These are phyloP conservation scores for Chironomus striatipennis DNA, from an alignment of 1,140 invertebrate species.

Conservation along the genomic window DNA sequence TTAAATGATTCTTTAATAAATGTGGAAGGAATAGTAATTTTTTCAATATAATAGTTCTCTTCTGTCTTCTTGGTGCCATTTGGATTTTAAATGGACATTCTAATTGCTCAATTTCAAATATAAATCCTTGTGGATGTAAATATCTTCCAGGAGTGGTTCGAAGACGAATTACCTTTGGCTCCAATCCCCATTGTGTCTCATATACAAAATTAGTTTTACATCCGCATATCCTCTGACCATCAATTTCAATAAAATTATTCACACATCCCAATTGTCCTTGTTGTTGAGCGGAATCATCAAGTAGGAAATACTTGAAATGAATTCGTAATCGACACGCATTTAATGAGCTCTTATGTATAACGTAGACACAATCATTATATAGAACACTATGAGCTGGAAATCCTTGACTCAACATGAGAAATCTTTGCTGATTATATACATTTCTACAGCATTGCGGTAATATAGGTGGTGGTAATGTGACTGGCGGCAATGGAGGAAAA, in stretches of 20 bases:
- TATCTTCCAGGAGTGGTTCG: slow-evolving; percentile 31
- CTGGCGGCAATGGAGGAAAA: slow-evolving; percentile 28
- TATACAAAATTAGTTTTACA: slow-evolving; percentile 45
- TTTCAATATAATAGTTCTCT: neutral
- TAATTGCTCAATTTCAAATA: slow-evolving; percentile 47
- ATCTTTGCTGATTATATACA: slow-evolving; percentile 40
- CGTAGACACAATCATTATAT: slow-evolving; percentile 42
- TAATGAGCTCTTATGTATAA: slow-evolving; percentile 41
- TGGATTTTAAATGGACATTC: slow-evolving; percentile 37
- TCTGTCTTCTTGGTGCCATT: neutral
- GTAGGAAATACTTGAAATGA: slow-evolving; percentile 47
- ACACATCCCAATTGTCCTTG: slow-evolving; percentile 34
- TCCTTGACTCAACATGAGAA: slow-evolving; percentile 47
- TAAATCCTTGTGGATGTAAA: slow-evolving; percentile 42
- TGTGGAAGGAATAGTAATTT: neutral
- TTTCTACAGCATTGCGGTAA: slow-evolving; percentile 40
- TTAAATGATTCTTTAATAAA: neutral
- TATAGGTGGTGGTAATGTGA: slow-evolving; percentile 24
- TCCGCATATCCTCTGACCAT: slow-evolving; percentile 47
- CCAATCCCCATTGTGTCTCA: slow-evolving; percentile 33
- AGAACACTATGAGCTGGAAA: slow-evolving; percentile 42
- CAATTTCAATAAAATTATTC: slow-evolving; percentile 45
- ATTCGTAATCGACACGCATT: slow-evolving; percentile 45
- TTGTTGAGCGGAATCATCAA: slow-evolving; percentile 37
- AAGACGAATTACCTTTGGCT: slow-evolving; percentile 38